Evolutionary conservation across 2,113 vertebrate genomes (phyloP), one percentile per base, ranked within the genome.

Genomic region (Larimichthys polyactis): DNA sequence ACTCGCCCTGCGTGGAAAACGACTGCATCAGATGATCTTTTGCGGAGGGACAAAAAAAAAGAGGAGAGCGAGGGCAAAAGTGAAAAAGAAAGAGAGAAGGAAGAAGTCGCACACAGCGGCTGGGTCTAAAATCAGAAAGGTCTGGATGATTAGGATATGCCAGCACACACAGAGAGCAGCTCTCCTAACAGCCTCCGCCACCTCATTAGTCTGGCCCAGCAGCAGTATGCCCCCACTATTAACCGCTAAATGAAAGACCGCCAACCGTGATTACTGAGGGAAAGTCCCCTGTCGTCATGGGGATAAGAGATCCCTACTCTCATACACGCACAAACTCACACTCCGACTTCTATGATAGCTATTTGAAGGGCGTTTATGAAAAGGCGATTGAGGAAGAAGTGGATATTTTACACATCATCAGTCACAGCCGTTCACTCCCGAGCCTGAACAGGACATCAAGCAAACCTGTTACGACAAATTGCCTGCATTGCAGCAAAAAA

Each of bases 211-310:
- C 78, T 60, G 73, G 78, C 87, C 89, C 91, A 81, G 91, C 89
- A 86, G 91, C 87, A 71, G 78, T 70, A 10, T 84, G 86, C 89
- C 85, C 92, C 79, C 67, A 27, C 90, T 87, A 91, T 90, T 91
- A 92, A 90, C 87, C 68, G 71, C 86, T 90, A 87, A 92, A 92
- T 93, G 92, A 91, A 92, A 92, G 91, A 89, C 84, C 82, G 65
- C 88, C 88, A 84, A 63, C 82, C 77, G 78, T 86, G 83, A 91
- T 92, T 87, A 91, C 89, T 86, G 74, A 85, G 70, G 88, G 90
- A 89, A 91, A 89, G 89, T 90, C 83, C 92, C 83, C 74, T 71
- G 88, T 91, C 55, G 79, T 91, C 88, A 89, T 84, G 83, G 90
- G 88, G 83, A 90, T 88, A 85, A 80, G 63, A 87, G 71, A 81